Evolutionary conservation across 2,888 invertebrate species (phyloP).

Genomic region (Apoda limacodes): DNA sequence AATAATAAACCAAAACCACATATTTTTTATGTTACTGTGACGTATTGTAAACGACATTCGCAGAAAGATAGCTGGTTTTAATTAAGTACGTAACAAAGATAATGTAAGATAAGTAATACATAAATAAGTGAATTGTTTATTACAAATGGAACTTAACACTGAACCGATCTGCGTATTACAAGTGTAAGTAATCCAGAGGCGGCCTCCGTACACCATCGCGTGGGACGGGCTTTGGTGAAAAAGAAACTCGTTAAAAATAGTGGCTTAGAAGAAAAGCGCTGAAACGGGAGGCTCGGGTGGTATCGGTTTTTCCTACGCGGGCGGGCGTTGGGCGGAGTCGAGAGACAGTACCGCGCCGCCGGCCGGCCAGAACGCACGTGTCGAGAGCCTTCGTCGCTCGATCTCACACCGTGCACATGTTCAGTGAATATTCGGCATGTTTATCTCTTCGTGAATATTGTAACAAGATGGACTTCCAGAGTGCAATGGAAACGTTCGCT

Average conservation of each 20-base stretch:
- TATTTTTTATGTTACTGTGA: no score
- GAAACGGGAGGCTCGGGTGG: slow-evolving; percentile 66
- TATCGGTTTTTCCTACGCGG: slow-evolving; percentile 66
- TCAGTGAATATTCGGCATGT: slow-evolving; percentile 60
- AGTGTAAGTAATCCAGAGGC: slow-evolving; percentile 67
- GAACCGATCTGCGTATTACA: slow-evolving; percentile 61
- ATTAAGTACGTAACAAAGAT: no score
- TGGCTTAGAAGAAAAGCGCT: slow-evolving; percentile 70
- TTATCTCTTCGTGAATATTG: slow-evolving; percentile 59
- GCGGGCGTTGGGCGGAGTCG: slow-evolving; percentile 65
- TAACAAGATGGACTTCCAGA: slow-evolving; percentile 93
- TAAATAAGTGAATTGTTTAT: no score
- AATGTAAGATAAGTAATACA: no score
- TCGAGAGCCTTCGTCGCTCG: slow-evolving; percentile 24
- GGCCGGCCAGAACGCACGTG: slow-evolving; percentile 68
- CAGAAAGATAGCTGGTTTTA: no score
- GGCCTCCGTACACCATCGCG: slow-evolving; percentile 65
- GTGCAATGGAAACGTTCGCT: slow-evolving; percentile 98
- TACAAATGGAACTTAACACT: slow-evolving; percentile 50
- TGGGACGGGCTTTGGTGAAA: slow-evolving; percentile 60
- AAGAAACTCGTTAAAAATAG: slow-evolving; percentile 66
- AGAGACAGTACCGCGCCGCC: slow-evolving; percentile 72
- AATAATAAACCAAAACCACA: no score
- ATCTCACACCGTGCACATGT: slow-evolving; percentile 43
- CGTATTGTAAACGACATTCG: no score